Conservation (phyloP, 2,888 invertebrate genomes). For the Lithophane leautieri region DNA sequence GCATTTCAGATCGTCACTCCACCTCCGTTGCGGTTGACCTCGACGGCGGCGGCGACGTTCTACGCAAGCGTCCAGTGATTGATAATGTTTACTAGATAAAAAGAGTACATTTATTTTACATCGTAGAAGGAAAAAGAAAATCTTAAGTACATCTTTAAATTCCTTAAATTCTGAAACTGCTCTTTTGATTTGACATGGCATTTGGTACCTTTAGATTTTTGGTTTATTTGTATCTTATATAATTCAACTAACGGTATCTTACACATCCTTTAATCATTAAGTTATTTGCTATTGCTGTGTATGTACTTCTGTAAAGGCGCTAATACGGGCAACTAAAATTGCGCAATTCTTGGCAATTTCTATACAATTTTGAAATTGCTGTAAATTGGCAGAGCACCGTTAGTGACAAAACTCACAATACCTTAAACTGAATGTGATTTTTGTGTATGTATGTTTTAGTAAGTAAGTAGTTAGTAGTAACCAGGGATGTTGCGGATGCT, state of each 20-base stretch:
- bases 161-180: not conserved
- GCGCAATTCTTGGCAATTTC: too few relatives aligned
- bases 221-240: not conserved
- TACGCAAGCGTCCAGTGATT: not conserved
- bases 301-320: not conserved
- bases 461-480: not conserved
- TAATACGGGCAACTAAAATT: too few relatives aligned
- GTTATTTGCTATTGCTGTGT: not conserved
- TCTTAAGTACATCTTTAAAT: too few relatives aligned
- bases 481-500: too few relatives aligned
- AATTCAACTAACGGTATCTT: not conserved
- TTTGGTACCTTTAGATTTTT: not conserved
- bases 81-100: not conserved
- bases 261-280: not conserved
- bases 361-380: too few relatives aligned
- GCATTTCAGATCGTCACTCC: slow-evolving; percentile 5
- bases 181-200: not conserved
- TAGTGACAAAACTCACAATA: not conserved
- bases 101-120: not conserved
- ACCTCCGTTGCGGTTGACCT: slow-evolving; percentile 17
- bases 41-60: not conserved
- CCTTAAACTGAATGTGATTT: not conserved
- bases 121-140: not conserved
- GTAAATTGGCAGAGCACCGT: too few relatives aligned
- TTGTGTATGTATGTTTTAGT: not conserved